phyloP scores from a whole-genome alignment of 2,113 vertebrate genomes.

The Notothenia rossii region DNA sequence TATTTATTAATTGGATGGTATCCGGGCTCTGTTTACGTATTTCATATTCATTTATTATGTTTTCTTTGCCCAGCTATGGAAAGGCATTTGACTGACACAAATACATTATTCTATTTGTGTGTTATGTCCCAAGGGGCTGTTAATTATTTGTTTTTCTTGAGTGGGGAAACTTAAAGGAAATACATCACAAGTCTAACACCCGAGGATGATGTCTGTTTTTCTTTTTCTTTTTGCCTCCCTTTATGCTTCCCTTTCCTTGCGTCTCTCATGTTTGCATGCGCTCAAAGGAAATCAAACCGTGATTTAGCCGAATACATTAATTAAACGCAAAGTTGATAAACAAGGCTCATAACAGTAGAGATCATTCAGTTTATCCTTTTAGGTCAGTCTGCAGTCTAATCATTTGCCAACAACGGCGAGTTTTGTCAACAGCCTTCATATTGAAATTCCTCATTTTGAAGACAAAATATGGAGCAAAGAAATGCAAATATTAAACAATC shows the following conservation, averaged over 20 bases:
- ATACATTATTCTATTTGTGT: conserved; percentile 83
- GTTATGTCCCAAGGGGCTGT: conserved; percentile 70
- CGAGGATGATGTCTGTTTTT: conserved; percentile 49
- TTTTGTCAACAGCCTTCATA: conserved; percentile 56
- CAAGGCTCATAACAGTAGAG: conserved; percentile 41
- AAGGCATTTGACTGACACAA: conserved; percentile 79
- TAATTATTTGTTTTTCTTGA: conserved; percentile 80
- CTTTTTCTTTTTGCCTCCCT: not conserved
- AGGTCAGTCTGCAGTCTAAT: conserved; percentile 45
- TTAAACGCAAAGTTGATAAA: conserved; percentile 67
- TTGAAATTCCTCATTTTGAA: conserved; percentile 72
- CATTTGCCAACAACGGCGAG: conserved; percentile 54
- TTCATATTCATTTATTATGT: conserved; percentile 79
- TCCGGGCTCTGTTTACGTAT: conserved; percentile 73
- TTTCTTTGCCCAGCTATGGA: conserved; percentile 65
- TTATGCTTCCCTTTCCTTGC: conserved; percentile 51
- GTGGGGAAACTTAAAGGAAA: conserved; percentile 74
- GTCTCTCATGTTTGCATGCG: conserved; percentile 52
- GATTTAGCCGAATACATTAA: conserved; percentile 65
- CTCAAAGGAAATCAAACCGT: conserved; percentile 66
- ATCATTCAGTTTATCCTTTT: conserved; percentile 56
- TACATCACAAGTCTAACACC: conserved; percentile 70
- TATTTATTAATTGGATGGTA: conserved; percentile 78
- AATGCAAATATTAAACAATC: conserved; percentile 77
- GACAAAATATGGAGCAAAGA: conserved; percentile 65